Evolutionary conservation across 1,140 invertebrate species (phyloP).

Genomic region (Sarcophaga peregrina): DNA sequence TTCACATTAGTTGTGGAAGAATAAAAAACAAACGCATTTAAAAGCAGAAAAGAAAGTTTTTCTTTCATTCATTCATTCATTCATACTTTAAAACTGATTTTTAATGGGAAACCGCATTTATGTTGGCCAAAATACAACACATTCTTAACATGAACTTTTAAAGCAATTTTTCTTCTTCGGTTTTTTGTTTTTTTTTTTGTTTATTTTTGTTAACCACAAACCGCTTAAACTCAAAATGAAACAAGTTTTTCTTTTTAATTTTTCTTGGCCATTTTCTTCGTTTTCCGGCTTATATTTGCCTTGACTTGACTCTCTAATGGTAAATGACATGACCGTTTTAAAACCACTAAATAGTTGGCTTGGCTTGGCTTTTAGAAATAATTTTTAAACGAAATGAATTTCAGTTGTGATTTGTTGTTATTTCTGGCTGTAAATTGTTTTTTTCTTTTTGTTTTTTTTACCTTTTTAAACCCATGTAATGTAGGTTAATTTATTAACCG

Average conservation of each 20-base stretch:
- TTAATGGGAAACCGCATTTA: no score
- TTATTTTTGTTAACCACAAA: background rate
- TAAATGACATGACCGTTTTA: conserved; percentile 2
- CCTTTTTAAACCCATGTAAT: background rate
- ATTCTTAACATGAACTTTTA: no score
- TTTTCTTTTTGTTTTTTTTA: background rate
- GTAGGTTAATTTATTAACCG: conserved; percentile 31
- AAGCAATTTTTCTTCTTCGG: background rate
- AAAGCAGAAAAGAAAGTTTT: no score
- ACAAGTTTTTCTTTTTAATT: background rate
- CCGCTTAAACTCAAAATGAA: background rate
- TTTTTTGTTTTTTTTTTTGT: background rate
- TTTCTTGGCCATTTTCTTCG: background rate
- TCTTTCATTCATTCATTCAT: no score
- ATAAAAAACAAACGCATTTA: no score
- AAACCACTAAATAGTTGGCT: background rate
- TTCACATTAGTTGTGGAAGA: no score
- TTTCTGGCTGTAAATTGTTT: no score
- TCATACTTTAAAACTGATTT: no score
- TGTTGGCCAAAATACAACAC: no score
- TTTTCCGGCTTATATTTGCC: background rate
- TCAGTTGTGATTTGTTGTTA: no score
- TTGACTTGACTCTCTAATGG: no score
- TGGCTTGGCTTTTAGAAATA: background rate
- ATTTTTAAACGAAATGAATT: background rate